Conservation (phyloP, 2,888 invertebrate genomes). For the Apamea monoglypha region DNA sequence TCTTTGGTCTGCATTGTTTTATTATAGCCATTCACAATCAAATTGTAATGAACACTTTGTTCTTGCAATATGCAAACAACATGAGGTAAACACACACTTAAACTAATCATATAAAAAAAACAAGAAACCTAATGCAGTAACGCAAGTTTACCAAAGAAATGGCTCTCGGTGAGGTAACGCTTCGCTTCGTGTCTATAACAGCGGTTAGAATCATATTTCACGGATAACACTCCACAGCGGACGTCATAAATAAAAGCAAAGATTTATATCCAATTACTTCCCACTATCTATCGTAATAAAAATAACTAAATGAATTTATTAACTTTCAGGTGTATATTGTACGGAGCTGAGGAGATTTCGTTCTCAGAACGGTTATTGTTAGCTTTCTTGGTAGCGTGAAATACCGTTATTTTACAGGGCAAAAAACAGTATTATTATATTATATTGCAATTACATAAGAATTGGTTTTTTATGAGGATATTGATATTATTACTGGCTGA, state of each 20-base stretch:
- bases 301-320: conserved; percentile 73
- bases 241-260: conserved; percentile 72
- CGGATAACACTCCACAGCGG: conserved; percentile 61
- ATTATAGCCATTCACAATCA: neutral
- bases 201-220: conserved; percentile 67
- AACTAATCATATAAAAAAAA: neutral
- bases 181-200: conserved; percentile 19
- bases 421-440: neutral
- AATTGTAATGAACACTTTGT: neutral
- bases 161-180: conserved; percentile 13
- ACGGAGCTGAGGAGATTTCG: neutral
- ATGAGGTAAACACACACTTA: too few species aligned
- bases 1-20: neutral
- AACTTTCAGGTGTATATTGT: conserved; percentile 54
- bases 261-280: conserved; percentile 78
- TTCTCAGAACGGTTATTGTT: conserved; percentile 16
- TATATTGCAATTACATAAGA: too few species aligned
- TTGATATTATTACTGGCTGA: neutral
- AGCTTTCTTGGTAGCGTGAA: neutral
- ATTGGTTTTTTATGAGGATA: neutral
- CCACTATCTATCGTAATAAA: conserved; percentile 73
- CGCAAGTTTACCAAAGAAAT: neutral
- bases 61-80: neutral
- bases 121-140: conserved; percentile 8
- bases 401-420: conserved; percentile 4